Percentiles rank a stretch among this genome's conserved stretches.
Evolutionary conservation across 2,888 invertebrate genomes (phyloP).

Genomic region (Leptopterna dolabrata): DNA sequence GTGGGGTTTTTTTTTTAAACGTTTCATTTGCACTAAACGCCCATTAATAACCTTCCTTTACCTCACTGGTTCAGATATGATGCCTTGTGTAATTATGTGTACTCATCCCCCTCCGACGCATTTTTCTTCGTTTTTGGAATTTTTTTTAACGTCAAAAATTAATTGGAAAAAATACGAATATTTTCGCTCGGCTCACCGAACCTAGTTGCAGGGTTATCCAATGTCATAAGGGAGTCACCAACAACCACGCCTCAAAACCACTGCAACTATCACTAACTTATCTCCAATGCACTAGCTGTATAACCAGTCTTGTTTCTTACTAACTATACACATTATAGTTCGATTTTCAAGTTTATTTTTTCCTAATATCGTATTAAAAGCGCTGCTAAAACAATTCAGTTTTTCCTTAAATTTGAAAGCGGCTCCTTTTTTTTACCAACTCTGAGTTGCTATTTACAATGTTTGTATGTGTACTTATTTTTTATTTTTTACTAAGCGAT

Average conservation of each 20-base stretch:
- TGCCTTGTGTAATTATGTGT: constrained; percentile 67
- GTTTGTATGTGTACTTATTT: constrained; percentile 1
- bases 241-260: constrained; percentile 63
- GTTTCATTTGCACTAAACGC: constrained; percentile 26
- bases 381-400: too few species aligned
- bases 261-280: constrained; percentile 65
- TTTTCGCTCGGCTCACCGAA: not conserved
- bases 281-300: constrained; percentile 57
- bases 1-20: not conserved
- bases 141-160: not conserved
- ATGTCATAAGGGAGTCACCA: constrained; percentile 64
- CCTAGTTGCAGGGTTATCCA: constrained; percentile 72
- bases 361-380: constrained; percentile 12
- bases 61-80: constrained; percentile 73
- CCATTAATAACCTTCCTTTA: constrained; percentile 5
- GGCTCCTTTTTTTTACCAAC: not conserved
- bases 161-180: not conserved
- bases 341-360: constrained; percentile 22
- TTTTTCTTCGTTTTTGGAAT: not conserved
- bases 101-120: not conserved
- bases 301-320: constrained; percentile 53
- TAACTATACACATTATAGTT: constrained; percentile 29
- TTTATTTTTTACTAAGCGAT: constrained; percentile 33
- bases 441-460: constrained; percentile 4
- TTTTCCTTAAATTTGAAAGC: constrained; percentile 2